Conservation (phyloP, 2,797 vertebrate genomes). For the Eremophila alpestris region DNA sequence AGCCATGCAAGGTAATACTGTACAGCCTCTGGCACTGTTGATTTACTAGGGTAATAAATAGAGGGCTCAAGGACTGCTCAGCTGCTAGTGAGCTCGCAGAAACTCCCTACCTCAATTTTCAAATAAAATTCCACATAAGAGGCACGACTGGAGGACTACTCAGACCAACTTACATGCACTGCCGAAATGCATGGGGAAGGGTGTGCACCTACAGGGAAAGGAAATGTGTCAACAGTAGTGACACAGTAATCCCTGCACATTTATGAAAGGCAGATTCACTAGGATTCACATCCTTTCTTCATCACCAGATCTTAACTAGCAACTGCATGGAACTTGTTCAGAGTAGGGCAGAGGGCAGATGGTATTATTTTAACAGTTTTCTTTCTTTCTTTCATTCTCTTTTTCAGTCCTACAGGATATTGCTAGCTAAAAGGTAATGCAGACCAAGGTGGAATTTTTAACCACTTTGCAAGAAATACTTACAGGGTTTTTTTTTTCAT, state of each 20-base stretch:
- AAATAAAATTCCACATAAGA: constrained; percentile 59
- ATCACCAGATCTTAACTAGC: constrained; percentile 21
- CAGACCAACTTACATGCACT: background rate
- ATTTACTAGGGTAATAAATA: background rate
- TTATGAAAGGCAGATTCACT: background rate
- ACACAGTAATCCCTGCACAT: background rate
- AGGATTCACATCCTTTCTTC: constrained; percentile 3
- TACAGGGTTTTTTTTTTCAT: background rate
- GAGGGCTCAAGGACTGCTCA: constrained; percentile 36
- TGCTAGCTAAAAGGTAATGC: background rate
- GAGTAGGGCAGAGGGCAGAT: background rate
- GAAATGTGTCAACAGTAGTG: constrained; percentile 32
- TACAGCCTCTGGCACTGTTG: background rate
- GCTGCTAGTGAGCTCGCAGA: constrained; percentile 51
- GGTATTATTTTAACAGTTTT: background rate
- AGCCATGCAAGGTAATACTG: constrained; percentile 10
- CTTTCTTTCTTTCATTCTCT: background rate
- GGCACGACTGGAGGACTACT: background rate
- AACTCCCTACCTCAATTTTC: constrained; percentile 34
- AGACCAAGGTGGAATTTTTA: constrained; percentile 20
- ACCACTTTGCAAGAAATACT: constrained; percentile 10
- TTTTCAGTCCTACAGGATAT: background rate
- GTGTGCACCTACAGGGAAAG: constrained; percentile 23
- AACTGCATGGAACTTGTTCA: background rate
- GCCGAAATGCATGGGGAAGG: constrained; percentile 1